These are phyloP conservation scores for Porites australiensis DNA, from an alignment of 64 coral and sea anemone genomes.

Conservation along the genomic window DNA sequence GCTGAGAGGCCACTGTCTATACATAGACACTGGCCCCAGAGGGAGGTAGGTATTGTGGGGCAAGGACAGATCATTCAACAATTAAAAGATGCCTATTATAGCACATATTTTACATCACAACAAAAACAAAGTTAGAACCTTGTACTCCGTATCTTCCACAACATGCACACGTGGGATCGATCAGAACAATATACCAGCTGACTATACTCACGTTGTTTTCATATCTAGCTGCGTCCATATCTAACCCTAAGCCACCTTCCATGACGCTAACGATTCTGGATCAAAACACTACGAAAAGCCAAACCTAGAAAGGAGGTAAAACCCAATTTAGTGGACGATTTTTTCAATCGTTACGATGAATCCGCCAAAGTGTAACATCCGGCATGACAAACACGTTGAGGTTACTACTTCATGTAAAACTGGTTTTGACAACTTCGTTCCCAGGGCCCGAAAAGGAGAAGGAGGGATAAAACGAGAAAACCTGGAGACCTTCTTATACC, in stretches of 20 bases:
- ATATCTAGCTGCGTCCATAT: constrained; percentile 12
- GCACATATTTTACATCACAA: too few species aligned
- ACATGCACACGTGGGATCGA: neutral
- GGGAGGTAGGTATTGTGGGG: too few species aligned
- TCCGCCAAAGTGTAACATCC: too few species aligned
- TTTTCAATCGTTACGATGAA: neutral
- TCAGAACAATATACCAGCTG: neutral
- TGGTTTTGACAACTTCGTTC: neutral
- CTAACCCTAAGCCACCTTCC: constrained; percentile 11
- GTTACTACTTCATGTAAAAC: constrained; percentile 9
- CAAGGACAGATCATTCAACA: too few species aligned
- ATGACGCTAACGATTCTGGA: neutral
- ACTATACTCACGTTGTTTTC: constrained; percentile 23
- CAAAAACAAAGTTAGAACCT: too few species aligned
- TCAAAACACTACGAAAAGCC: neutral
- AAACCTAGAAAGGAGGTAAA: neutral
- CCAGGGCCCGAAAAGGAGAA: neutral
- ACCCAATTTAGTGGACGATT: neutral
- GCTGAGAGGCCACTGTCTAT: too few species aligned
- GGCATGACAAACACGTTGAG: neutral
- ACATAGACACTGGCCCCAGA: too few species aligned
- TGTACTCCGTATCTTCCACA: neutral
- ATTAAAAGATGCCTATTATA: too few species aligned
- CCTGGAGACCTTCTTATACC: too few species aligned
- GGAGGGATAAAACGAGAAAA: too few species aligned